A percentile compares a stretch with the other conserved stretches of the same genome.
Evolutionary conservation across 1,140 invertebrate genomes (phyloP).

Genomic region (Pectinophora gossypiella): DNA sequence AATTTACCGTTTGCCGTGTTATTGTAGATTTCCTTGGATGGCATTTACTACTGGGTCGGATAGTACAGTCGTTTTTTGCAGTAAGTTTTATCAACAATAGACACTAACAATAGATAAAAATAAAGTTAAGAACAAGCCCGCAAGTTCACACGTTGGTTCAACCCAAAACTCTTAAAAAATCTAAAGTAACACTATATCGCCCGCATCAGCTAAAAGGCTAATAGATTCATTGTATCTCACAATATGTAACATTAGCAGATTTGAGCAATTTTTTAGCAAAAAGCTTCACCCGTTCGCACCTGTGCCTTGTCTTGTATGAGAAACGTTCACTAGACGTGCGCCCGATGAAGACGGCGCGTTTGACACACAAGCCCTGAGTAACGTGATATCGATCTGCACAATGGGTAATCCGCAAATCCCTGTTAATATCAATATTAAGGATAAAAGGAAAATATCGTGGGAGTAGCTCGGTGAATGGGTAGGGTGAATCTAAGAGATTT

Average conservation of each 20-base stretch:
- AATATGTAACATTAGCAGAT: constrained; percentile 36
- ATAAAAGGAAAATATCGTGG: not conserved
- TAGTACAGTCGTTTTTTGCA: no score
- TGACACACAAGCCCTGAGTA: constrained; percentile 50
- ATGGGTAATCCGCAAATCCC: constrained; percentile 21
- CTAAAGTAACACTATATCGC: constrained; percentile 39
- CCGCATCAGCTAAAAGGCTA: constrained; percentile 36
- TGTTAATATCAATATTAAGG: constrained; percentile 8
- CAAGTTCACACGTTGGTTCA: no score
- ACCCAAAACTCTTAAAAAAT: no score
- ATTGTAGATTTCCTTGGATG: no score
- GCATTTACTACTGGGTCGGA: no score
- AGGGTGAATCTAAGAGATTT: no score
- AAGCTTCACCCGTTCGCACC: constrained; percentile 48
- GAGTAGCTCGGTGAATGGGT: not conserved
- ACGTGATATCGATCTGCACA: constrained; percentile 36
- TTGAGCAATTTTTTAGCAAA: constrained; percentile 15
- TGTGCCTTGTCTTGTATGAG: no score
- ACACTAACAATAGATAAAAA: no score
- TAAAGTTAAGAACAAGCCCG: no score
- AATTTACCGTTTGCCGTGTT: no score
- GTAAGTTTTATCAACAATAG: no score
- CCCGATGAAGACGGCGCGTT: constrained; percentile 29
- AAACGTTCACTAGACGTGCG: constrained; percentile 41
- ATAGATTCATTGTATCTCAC: constrained; percentile 26